Percentiles rank a stretch among this genome's conserved stretches.
Conservation (phyloP, 2,113 vertebrate species). For the Sminthopsis crassicaudata region DNA sequence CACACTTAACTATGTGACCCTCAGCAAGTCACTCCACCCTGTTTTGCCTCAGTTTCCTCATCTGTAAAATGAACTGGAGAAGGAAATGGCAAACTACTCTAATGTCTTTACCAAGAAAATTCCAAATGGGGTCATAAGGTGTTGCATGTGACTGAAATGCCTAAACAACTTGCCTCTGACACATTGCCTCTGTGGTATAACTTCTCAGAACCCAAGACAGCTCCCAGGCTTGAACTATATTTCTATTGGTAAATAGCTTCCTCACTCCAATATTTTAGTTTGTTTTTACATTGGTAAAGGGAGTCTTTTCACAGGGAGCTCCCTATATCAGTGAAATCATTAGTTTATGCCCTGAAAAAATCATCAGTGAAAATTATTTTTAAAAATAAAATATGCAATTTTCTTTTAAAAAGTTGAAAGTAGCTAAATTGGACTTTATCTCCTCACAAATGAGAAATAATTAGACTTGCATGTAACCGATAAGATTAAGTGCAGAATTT, state of each 20-base stretch:
- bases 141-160: not conserved
- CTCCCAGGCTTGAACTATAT: not conserved
- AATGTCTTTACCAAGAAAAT: not conserved
- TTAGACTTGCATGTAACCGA: not conserved
- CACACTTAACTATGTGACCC: not conserved
- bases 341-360: not conserved
- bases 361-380: not conserved
- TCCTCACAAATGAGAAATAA: constrained; percentile 1
- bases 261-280: not conserved
- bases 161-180: not conserved
- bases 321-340: not conserved
- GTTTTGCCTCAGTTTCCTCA: not conserved
- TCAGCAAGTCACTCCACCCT: not conserved
- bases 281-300: not conserved
- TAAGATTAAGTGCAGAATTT: not conserved
- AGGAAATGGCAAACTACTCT: not conserved
- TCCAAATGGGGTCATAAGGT: not conserved
- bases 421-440: not conserved
- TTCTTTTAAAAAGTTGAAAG: not conserved
- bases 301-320: not conserved
- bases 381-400: not conserved
- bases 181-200: not conserved
- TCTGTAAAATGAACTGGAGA: not conserved
- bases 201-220: not conserved
- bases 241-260: not conserved